Conservation (phyloP, 2,888 invertebrate genomes). For the Caenorhabditis parvicauda region DNA sequence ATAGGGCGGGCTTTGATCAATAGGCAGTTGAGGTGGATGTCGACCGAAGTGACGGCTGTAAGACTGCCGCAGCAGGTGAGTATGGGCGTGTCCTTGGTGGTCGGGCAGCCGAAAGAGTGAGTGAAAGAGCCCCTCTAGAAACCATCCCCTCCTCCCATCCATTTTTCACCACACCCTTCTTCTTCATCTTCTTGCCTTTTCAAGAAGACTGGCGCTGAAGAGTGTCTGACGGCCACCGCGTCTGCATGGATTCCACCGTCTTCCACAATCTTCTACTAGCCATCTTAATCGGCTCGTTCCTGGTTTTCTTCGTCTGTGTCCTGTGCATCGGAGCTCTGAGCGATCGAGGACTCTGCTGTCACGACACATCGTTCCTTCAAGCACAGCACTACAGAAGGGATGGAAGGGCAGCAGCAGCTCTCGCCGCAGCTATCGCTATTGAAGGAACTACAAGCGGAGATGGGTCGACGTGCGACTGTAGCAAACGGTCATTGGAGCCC, state of each 20-base stretch:
- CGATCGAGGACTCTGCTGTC: slow-evolving; percentile 52
- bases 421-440: no score
- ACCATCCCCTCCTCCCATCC: background rate
- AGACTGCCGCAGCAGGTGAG: background rate
- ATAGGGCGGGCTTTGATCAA: background rate
- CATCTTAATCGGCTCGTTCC: slow-evolving; percentile 54
- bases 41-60: background rate
- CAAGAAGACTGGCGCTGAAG: no score
- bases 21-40: background rate
- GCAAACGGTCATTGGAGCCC: no score
- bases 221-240: background rate
- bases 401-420: no score
- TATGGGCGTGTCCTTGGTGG: no score
- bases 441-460: no score
- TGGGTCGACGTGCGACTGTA: no score
- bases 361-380: slow-evolving; percentile 33
- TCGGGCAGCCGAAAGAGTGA: no score
- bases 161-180: background rate
- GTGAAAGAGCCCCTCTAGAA: no score
- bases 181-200: slow-evolving; percentile 3
- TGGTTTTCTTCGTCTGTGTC: slow-evolving; percentile 57
- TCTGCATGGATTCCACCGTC: slow-evolving; percentile 53
- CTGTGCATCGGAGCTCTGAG: slow-evolving; percentile 53
- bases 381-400: no score
- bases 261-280: slow-evolving; percentile 55